Evolutionary conservation across 2,113 vertebrate species (phyloP).

Genomic region (Coracopsis vasa): DNA sequence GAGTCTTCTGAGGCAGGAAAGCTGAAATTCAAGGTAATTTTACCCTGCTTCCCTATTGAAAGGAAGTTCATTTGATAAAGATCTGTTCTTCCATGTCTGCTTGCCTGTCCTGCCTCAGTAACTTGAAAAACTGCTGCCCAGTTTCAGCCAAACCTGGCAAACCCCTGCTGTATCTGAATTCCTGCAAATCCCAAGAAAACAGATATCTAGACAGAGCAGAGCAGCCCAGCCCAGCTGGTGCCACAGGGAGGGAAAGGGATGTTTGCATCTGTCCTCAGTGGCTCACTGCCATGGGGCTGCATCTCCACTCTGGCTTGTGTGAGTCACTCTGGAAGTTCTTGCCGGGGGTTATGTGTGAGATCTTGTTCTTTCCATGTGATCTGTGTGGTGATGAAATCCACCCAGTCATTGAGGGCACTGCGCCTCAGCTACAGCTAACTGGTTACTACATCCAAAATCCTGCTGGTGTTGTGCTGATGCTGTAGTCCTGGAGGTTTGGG

Average conservation of each 20-base stretch:
- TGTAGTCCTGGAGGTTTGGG: background rate
- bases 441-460: background rate
- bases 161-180: background rate
- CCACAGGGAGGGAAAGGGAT: background rate
- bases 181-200: background rate
- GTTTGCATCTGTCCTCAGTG: background rate
- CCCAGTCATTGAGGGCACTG: background rate
- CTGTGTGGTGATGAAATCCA: background rate
- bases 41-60: background rate
- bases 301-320: background rate
- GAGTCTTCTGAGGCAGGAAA: background rate
- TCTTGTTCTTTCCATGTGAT: background rate
- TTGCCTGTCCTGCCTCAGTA: background rate
- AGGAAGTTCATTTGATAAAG: background rate
- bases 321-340: slow-evolving; percentile 24
- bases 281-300: background rate
- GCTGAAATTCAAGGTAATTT: background rate
- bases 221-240: fast-evolving
- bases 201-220: background rate
- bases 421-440: background rate
- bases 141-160: background rate
- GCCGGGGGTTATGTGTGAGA: background rate
- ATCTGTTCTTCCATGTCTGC: background rate
- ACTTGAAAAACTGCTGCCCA: background rate
- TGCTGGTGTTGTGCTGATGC: fast-evolving